A percentile compares a stretch with the other conserved stretches of the same genome.
Conservation (phyloP, 2,797 vertebrate species). For the Philypnodon macrostomus region DNA sequence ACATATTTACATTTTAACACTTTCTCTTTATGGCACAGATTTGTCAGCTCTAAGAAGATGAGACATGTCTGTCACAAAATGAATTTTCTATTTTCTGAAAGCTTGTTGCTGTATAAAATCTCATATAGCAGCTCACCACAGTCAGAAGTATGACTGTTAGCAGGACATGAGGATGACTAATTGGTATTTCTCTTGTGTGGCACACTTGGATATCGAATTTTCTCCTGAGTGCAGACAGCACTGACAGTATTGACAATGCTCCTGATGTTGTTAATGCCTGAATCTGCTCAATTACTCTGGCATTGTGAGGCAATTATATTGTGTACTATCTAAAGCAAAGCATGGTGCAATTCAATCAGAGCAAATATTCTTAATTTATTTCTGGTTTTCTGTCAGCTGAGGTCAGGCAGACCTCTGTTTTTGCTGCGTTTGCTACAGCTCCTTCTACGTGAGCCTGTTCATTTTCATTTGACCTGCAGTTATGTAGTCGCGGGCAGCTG, state of each 20-base stretch:
- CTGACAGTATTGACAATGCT: constrained; percentile 30
- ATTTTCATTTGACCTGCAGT: constrained; percentile 30
- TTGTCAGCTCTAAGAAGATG: constrained; percentile 21
- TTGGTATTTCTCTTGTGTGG: constrained; percentile 23
- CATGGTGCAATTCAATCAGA: constrained; percentile 21
- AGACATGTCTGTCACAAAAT: not conserved
- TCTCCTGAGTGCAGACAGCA: constrained; percentile 23
- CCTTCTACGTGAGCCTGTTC: constrained; percentile 23
- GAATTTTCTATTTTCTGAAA: not conserved
- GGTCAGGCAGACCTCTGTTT: constrained; percentile 37
- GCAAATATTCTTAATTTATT: constrained; percentile 34
- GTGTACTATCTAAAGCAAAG: constrained; percentile 21
- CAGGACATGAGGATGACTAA: constrained; percentile 8
- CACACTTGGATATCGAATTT: constrained; percentile 32
- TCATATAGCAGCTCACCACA: not conserved
- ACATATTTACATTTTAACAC: constrained; percentile 60
- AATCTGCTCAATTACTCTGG: constrained; percentile 38
- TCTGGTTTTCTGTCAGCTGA: constrained; percentile 17
- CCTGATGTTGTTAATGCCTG: constrained; percentile 31
- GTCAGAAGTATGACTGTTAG: constrained; percentile 9
- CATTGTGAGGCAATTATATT: constrained; percentile 33
- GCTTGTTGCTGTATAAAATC: constrained; percentile 1
- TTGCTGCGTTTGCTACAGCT: constrained; percentile 8
- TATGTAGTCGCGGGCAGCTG: constrained; percentile 8
- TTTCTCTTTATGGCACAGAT: constrained; percentile 22